A percentile compares a stretch with the other conserved stretches of the same genome.
These are phyloP conservation scores for Stichodactyla helianthus DNA, from an alignment of 64 coral and sea anemone genomes.

Conservation along the genomic window DNA sequence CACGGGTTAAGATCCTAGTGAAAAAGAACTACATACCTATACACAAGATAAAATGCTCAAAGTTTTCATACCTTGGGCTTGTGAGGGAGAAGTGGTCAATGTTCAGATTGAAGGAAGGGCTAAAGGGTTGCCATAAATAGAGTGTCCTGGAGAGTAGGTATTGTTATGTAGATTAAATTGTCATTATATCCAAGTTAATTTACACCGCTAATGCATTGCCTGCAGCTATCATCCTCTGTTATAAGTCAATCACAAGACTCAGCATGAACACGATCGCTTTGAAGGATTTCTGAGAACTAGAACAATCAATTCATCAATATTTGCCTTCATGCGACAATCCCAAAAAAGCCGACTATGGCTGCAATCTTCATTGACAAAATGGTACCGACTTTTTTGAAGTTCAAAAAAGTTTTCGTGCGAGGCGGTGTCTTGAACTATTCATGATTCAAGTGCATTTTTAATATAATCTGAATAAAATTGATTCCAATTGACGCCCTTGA, in stretches of 20 bases:
- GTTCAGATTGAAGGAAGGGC: conserved; percentile 27
- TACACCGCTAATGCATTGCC: conserved; percentile 54
- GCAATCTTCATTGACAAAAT: not conserved
- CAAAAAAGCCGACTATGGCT: not conserved
- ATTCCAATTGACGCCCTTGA: conserved; percentile 3
- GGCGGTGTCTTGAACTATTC: not conserved
- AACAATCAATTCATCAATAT: not conserved
- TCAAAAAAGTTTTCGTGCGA: conserved; percentile 9
- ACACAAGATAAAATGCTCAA: not conserved
- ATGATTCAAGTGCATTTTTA: conserved; percentile 12
- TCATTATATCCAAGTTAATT: conserved; percentile 50
- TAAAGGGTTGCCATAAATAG: conserved; percentile 61
- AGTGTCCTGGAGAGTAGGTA: conserved; percentile 24
- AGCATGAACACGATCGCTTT: conserved; percentile 1
- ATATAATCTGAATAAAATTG: conserved; percentile 3
- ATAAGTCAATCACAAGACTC: conserved; percentile 7
- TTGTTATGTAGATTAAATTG: conserved; percentile 58
- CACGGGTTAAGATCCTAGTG: not conserved
- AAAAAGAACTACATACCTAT: not conserved
- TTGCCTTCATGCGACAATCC: not conserved
- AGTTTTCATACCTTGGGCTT: not conserved
- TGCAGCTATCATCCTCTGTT: conserved; percentile 25
- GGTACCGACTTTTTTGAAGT: not conserved
- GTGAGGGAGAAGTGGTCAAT: conserved; percentile 5
- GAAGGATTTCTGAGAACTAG: conserved; percentile 2